phyloP scores from a whole-genome alignment of 2,888 invertebrate genomes.

The Pseudococcus viburni region DNA sequence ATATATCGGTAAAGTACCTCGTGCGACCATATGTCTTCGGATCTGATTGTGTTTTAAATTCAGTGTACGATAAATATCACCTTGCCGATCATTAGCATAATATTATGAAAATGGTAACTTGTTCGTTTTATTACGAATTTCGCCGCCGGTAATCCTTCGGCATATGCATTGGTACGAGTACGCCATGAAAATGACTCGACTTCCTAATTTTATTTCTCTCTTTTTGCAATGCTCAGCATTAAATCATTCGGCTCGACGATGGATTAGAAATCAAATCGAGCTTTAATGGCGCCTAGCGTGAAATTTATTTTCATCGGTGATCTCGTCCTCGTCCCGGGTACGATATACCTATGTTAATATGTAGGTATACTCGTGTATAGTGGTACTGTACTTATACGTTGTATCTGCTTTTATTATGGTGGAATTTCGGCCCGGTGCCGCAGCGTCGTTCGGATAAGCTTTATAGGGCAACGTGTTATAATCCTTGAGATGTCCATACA shows the following conservation, averaged over 20 bases:
- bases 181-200: slow-evolving; percentile 2
- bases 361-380: neutral
- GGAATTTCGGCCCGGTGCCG: neutral
- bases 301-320: slow-evolving; percentile 21
- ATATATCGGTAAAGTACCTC: neutral
- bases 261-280: slow-evolving; percentile 42
- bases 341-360: neutral
- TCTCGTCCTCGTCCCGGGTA: neutral
- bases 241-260: slow-evolving; percentile 16
- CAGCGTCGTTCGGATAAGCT: neutral
- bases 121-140: slow-evolving; percentile 10
- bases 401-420: neutral
- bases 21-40: slow-evolving; percentile 9
- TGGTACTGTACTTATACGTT: neutral
- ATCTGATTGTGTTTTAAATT: neutral
- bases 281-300: slow-evolving; percentile 44
- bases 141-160: slow-evolving; percentile 3
- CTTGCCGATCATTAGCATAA: slow-evolving; percentile 38
- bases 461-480: neutral
- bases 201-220: slow-evolving; percentile 23
- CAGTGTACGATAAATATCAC: slow-evolving; percentile 1
- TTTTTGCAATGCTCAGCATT: slow-evolving; percentile 32
- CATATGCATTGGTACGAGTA: neutral
- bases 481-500: neutral
- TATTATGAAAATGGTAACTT: slow-evolving; percentile 48